Conservation (phyloP, 2,888 invertebrate genomes). For the Aquatica leii region DNA sequence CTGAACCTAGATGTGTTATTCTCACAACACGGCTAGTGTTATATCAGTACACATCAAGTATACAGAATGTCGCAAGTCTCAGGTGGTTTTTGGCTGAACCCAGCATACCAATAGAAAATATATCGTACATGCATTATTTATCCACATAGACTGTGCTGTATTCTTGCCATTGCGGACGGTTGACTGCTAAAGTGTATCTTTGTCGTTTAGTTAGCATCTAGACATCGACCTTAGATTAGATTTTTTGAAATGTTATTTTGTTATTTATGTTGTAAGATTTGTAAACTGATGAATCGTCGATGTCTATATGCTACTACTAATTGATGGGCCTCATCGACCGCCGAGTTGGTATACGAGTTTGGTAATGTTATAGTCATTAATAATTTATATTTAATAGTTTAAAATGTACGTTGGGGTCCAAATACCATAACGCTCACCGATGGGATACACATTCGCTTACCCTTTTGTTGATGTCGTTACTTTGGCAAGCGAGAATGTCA, state of each 20-base stretch:
- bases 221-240: slow-evolving; percentile 30
- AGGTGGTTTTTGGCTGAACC: slow-evolving; percentile 59
- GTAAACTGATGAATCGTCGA: slow-evolving; percentile 26
- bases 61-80: slow-evolving; percentile 62
- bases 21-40: slow-evolving; percentile 38
- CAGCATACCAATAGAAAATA: slow-evolving; percentile 47
- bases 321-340: slow-evolving; percentile 33
- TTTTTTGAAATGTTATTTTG: slow-evolving; percentile 35
- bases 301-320: slow-evolving; percentile 25
- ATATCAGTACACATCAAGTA: slow-evolving; percentile 58
- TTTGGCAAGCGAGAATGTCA: slow-evolving; percentile 27
- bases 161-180: slow-evolving; percentile 41
- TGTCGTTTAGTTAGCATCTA: slow-evolving; percentile 23
- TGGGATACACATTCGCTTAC: slow-evolving; percentile 22
- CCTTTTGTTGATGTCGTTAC: slow-evolving; percentile 36
- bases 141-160: slow-evolving; percentile 45
- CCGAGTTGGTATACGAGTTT: slow-evolving; percentile 50
- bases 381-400: slow-evolving; percentile 45
- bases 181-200: slow-evolving; percentile 18
- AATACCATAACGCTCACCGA: slow-evolving; percentile 11
- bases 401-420: slow-evolving; percentile 36
- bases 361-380: slow-evolving; percentile 50
- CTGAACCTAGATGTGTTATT: slow-evolving; percentile 52
- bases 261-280: slow-evolving; percentile 37
- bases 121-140: slow-evolving; percentile 45